Base-by-base conservation (phyloP, 2,888 invertebrate species). In the Sesamia inferens region DNA sequence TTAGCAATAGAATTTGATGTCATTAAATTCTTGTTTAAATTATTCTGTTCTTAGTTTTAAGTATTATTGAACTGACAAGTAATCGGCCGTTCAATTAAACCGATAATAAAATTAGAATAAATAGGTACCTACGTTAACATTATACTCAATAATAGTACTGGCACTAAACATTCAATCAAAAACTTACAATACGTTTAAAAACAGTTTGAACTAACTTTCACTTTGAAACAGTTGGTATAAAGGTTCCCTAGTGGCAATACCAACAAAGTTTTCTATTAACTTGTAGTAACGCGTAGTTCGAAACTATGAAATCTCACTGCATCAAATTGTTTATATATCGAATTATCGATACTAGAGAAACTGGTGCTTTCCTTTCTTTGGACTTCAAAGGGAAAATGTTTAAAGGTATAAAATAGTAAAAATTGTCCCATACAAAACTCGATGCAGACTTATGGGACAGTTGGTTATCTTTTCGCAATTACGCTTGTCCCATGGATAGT, bases 231-330 rank as follows among this genome's bases (percentile, higher is more conserved):
- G 71, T 82, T 82, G 64, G 72, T 76, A 74, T 58, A 85, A 84
- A 82, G 61, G 83, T 74, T 82, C 83, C 82, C 82, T 71, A 85
- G 85, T 83, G 82, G 85, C 85, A 83, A 85, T 85, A 76, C 73
- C 74, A 78, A 81, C 59, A 79, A 91, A 92, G 89, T 92, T 91
- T 90, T 90, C 90, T 88, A 90, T 91, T 90, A 90, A 88, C 83
- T 89, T 84, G 81, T 78, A 87, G 88, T 87, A 86, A 85, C 78
- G 75, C 39, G 47, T 83, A 88, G 86, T 90, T 87, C 67, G 80
- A 83, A 85, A 88, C 86, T 89, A 88, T 89, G 85, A 85, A 85
- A 87, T 87, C 82, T 83, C 83, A 73, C 70, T 82, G 69, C 85
- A 83, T 84, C 76, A 83, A 89, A 86, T 89, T 55, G n/a, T 71